Evolutionary conservation across 2,113 vertebrate genomes (phyloP), one percentile per base, ranked within the genome.

Genomic region (Hemiscyllium ocellatum): DNA sequence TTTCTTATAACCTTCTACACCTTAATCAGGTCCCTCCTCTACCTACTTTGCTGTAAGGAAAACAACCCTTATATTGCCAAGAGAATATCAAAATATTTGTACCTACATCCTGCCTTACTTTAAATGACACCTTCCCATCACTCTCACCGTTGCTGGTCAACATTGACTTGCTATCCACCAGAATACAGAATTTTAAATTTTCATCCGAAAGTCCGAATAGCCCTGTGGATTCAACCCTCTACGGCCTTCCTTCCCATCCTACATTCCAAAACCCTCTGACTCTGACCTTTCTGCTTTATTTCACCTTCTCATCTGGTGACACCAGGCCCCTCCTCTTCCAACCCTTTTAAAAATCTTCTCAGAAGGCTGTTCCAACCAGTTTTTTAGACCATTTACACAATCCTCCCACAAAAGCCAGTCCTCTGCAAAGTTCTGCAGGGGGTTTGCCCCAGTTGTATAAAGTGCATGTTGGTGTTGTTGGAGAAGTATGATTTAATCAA

Each of bases 271-370:
- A 3, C 19, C 8, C 52, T 56, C 24, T 12, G 26, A 24, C 22
- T 24, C 85, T 26, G 15, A 26, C 29, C 50, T 26, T 12, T 22
- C 17, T 2, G 20, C 66, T 15, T 70, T 26, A 42, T 29, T 17
- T n/a, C 78, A 37, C 52, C 94, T 76, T 29, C 72, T 33, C 29
- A 78, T 96, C 89, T 96, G 96, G 96, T 95, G 96, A 96, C 95
- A 96, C 50, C 24, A 47, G 24, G 3, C 56, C 26, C 50, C 15
- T 50, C 68, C 65, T 17, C 68, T 8, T 50, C 13, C 86, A 68
- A 0, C 66, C 66, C 19, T 7, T 66, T 89, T 50, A 61, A 42
- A 24, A 61, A 19, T 80, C 37, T 68, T n/a, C 42, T 33, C 69
- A 15, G 17, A 69, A 37, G 61, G 20, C n/a, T 13, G 26, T n/a